phyloP scores from a whole-genome alignment of 2,797 vertebrate species.

The Australoheros facetus region DNA sequence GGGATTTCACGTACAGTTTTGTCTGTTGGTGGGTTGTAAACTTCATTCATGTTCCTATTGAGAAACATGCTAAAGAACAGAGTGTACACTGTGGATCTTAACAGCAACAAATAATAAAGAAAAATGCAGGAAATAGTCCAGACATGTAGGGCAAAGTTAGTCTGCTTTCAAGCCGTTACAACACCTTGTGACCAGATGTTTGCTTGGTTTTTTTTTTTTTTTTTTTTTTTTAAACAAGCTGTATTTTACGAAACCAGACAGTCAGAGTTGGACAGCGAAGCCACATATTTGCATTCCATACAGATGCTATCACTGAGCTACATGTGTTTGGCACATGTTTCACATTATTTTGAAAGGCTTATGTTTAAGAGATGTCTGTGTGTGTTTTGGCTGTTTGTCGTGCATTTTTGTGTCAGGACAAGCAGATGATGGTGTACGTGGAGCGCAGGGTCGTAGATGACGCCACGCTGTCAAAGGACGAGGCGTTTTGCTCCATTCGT shows the following conservation, averaged over 20 bases:
- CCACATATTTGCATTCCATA: conserved; percentile 29
- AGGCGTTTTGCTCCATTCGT: conserved; percentile 79
- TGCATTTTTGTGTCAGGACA: conserved; percentile 74
- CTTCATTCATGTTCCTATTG: background rate
- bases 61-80: conserved; percentile 17
- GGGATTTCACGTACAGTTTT: conserved; percentile 7
- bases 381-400: conserved; percentile 6
- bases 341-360: background rate
- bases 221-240: conserved; percentile 24
- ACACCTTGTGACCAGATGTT: conserved; percentile 21
- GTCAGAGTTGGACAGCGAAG: background rate
- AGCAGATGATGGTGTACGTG: conserved; percentile 86
- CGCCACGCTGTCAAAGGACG: conserved; percentile 76
- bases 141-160: conserved; percentile 25
- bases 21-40: background rate
- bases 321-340: conserved; percentile 1
- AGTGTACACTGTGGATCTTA: conserved; percentile 4
- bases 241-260: conserved; percentile 13
- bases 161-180: conserved; percentile 7
- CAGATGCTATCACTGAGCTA: background rate
- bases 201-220: conserved; percentile 28
- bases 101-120: conserved; percentile 1
- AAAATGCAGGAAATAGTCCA: conserved; percentile 41
- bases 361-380: background rate
- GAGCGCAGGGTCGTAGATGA: conserved; percentile 85